phyloP scores from a whole-genome alignment of 2,797 vertebrate genomes.

The Helarctos malayanus region DNA sequence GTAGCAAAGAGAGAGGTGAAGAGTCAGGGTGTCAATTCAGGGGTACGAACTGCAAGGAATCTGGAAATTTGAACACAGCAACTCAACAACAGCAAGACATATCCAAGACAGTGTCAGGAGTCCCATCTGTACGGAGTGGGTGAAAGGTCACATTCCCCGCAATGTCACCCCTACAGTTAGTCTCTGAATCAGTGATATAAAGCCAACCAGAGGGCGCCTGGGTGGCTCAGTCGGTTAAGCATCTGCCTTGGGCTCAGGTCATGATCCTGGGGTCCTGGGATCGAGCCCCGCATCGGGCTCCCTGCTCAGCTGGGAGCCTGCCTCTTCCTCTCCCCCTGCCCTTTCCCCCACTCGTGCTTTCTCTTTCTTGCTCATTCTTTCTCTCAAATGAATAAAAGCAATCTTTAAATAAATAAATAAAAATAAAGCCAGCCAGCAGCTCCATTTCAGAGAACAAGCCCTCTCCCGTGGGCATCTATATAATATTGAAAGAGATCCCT shows the following conservation, averaged over 20 bases:
- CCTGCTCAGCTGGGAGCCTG: too few species aligned
- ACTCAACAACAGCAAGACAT: neutral
- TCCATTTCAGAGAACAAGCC: neutral
- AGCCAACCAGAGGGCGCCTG: neutral
- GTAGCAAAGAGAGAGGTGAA: neutral
- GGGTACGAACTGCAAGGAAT: slow-evolving; percentile 23
- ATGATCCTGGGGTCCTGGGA: too few species aligned
- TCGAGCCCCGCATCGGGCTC: too few species aligned
- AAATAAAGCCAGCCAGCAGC: neutral
- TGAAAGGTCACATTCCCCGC: neutral
- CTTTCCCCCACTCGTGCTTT: too few species aligned
- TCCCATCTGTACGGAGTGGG: neutral
- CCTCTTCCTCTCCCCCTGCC: too few species aligned
- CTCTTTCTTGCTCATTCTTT: neutral
- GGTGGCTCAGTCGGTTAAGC: neutral
- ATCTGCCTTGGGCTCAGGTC: too few species aligned
- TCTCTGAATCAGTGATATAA: slow-evolving; percentile 35
- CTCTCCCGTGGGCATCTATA: slow-evolving; percentile 54
- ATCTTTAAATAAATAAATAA: too few species aligned
- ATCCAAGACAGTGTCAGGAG: neutral
- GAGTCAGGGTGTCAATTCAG: neutral
- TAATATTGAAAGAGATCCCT: neutral
- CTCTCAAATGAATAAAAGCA: neutral
- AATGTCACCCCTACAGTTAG: neutral
- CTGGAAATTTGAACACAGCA: neutral